These are phyloP conservation scores for Paradisaea rubra DNA, from an alignment of 2,113 vertebrate genomes.

Conservation along the genomic window DNA sequence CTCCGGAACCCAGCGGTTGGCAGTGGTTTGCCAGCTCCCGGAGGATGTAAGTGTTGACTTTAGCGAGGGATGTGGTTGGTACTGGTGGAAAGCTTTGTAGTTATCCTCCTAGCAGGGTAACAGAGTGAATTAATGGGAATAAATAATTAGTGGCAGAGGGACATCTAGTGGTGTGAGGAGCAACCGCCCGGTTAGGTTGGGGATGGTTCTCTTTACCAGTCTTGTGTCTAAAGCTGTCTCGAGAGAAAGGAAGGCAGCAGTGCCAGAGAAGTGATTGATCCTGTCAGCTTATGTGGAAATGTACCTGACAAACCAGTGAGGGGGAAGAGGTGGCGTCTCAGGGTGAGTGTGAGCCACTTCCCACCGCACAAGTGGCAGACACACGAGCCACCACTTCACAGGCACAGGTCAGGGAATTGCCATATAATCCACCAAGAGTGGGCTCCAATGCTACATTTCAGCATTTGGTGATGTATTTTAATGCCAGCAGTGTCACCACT, in stretches of 20 bases:
- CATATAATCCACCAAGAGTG: background rate
- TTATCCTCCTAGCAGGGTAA: background rate
- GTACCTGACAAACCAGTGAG: background rate
- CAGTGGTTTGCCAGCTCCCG: background rate
- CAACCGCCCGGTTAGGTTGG: accelerated
- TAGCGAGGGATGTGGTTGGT: background rate
- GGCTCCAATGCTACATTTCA: background rate
- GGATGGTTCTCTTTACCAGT: background rate
- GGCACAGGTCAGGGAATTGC: accelerated
- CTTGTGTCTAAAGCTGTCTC: background rate
- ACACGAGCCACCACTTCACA: background rate
- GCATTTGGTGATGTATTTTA: background rate
- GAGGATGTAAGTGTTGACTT: background rate
- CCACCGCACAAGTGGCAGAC: background rate
- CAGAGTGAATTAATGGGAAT: background rate
- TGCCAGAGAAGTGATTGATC: background rate
- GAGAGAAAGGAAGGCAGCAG: background rate
- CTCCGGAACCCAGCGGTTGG: accelerated
- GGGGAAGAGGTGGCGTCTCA: background rate
- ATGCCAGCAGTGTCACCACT: background rate
- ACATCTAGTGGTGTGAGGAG: conserved; percentile 26
- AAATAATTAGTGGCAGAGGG: background rate
- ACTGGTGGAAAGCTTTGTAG: background rate
- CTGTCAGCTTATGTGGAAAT: background rate
- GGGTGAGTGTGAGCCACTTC: background rate